phyloP scores from a whole-genome alignment of 2,888 invertebrate species.

The Tinea trinotella region DNA sequence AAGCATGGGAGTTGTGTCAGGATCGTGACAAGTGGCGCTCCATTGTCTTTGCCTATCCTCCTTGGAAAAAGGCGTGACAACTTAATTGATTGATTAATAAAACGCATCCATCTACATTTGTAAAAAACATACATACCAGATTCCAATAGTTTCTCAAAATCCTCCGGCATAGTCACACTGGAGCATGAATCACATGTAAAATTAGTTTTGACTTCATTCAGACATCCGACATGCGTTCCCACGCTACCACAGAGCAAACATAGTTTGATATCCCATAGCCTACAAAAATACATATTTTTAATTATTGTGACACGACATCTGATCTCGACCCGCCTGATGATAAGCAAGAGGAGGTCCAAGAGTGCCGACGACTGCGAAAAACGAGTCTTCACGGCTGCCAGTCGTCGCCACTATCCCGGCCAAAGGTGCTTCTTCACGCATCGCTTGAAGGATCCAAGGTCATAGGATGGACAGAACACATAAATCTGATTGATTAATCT shows the following conservation, averaged over 20 bases:
- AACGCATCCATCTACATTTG: too few relatives aligned
- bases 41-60: too few relatives aligned
- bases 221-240: constrained; percentile 38
- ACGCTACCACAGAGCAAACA: constrained; percentile 52
- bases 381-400: not conserved
- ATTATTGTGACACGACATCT: not conserved
- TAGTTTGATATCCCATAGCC: constrained; percentile 44
- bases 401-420: too few relatives aligned
- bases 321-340: not conserved
- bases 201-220: not conserved
- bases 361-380: not conserved
- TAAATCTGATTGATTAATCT: not conserved
- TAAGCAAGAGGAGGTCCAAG: not conserved
- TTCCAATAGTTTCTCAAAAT: constrained; percentile 32
- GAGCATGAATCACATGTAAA: not conserved
- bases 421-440: too few relatives aligned
- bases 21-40: too few relatives aligned
- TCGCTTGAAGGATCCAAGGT: too few relatives aligned
- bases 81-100: too few relatives aligned
- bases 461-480: not conserved
- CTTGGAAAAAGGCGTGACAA: too few relatives aligned
- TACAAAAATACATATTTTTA: constrained; percentile 25
- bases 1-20: too few relatives aligned
- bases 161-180: constrained; percentile 30
- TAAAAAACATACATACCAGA: constrained; percentile 33